These are phyloP conservation scores for Dynastes maya DNA, from an alignment of 2,888 invertebrate genomes.

Conservation along the genomic window DNA sequence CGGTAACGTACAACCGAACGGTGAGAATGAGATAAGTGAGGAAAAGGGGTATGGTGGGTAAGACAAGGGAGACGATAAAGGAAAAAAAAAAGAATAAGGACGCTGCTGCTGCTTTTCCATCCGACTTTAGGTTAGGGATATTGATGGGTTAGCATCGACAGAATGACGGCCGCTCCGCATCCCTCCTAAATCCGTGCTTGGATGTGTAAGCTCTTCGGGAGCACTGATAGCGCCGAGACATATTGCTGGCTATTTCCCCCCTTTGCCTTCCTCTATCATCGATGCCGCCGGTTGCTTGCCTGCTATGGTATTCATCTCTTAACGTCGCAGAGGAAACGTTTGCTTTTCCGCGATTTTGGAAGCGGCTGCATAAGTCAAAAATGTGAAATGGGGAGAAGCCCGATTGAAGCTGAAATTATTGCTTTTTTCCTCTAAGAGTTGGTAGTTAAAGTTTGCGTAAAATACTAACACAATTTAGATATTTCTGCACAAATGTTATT, in stretches of 20 bases:
- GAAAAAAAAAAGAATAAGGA: conserved; percentile 37
- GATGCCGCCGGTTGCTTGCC: not conserved
- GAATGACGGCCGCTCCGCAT: conserved; percentile 48
- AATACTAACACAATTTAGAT: too few relatives aligned
- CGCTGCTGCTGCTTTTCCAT: not conserved
- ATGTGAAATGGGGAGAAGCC: not conserved
- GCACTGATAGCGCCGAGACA: conserved; percentile 53
- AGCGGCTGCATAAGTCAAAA: not conserved
- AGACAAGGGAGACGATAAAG: conserved; percentile 47
- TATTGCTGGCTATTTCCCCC: conserved; percentile 53
- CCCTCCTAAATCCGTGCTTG: conserved; percentile 51
- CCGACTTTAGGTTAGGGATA: conserved; percentile 48
- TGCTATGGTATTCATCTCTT: conserved; percentile 5
- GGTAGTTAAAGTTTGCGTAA: not conserved
- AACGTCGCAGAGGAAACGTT: not conserved
- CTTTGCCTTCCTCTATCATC: conserved; percentile 45
- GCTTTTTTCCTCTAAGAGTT: not conserved
- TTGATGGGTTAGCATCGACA: conserved; percentile 51
- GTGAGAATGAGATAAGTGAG: conserved; percentile 48
- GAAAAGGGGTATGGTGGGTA: not conserved
- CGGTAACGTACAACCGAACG: conserved; percentile 49
- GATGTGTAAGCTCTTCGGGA: conserved; percentile 47
- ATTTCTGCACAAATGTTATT: too few relatives aligned
- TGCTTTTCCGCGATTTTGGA: not conserved
- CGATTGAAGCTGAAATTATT: not conserved